phyloP scores from a whole-genome alignment of 1,140 invertebrate genomes.

The Bombus confusus region DNA sequence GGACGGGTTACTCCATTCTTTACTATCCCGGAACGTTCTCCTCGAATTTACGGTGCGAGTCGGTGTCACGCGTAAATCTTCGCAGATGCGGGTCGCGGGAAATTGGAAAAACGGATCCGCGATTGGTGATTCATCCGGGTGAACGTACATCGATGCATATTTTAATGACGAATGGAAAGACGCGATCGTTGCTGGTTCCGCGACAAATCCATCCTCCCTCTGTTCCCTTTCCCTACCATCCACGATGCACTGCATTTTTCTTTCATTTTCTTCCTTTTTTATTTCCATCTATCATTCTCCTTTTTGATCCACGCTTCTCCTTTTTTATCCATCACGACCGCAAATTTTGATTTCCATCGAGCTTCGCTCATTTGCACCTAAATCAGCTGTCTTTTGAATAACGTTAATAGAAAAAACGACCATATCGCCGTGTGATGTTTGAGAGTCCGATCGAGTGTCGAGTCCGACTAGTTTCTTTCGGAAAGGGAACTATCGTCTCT shows the following conservation, averaged over 20 bases:
- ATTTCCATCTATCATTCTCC: neutral
- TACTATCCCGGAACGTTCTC: slow-evolving; percentile 50
- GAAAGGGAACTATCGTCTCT: neutral
- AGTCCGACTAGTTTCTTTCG: neutral
- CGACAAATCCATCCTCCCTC: slow-evolving; percentile 62
- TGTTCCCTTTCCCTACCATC: neutral
- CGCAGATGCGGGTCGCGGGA: slow-evolving; percentile 54
- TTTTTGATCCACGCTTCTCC: too few relatives aligned
- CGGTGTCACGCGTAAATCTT: slow-evolving; percentile 63
- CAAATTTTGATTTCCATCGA: neutral
- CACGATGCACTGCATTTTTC: neutral
- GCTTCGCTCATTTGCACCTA: slow-evolving; percentile 17
- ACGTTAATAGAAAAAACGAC: slow-evolving; percentile 2
- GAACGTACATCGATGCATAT: slow-evolving; percentile 63
- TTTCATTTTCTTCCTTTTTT: neutral
- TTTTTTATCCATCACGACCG: too few relatives aligned
- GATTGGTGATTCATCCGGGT: slow-evolving; percentile 59
- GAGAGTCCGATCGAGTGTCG: neutral
- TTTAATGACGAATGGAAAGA: slow-evolving; percentile 70
- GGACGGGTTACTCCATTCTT: slow-evolving; percentile 59
- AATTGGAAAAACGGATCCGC: slow-evolving; percentile 67
- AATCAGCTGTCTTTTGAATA: slow-evolving; percentile 7
- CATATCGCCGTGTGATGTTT: neutral
- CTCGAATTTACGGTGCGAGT: slow-evolving; percentile 65
- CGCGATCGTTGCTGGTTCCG: slow-evolving; percentile 30